Percentiles rank a stretch among this genome's conserved stretches.
These are phyloP conservation scores for Taxidea taxus DNA, from an alignment of 2,113 vertebrate species.

Conservation along the genomic window DNA sequence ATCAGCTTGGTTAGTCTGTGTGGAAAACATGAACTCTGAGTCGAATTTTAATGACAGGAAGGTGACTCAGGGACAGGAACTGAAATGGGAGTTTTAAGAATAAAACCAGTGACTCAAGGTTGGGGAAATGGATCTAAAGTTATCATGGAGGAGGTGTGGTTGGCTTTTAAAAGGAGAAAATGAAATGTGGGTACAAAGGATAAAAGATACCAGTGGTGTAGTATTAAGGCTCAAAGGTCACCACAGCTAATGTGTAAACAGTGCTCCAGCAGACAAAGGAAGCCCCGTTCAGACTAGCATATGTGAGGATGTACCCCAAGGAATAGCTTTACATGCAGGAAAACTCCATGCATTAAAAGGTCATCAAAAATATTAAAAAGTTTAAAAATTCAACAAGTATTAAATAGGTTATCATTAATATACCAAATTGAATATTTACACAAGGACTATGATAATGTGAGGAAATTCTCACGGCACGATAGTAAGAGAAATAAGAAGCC, in stretches of 20 bases:
- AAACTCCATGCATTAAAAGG: neutral
- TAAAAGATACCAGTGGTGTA: neutral
- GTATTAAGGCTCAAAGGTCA: neutral
- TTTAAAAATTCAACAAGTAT: neutral
- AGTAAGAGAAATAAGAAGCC: neutral
- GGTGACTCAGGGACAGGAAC: constrained; percentile 36
- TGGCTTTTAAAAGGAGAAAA: constrained; percentile 17
- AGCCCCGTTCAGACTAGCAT: neutral
- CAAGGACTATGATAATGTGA: neutral
- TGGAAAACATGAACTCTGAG: neutral
- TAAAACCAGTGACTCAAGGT: constrained; percentile 34
- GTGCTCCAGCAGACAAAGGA: neutral
- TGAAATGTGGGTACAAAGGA: neutral
- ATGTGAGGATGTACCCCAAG: neutral
- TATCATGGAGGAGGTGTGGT: neutral
- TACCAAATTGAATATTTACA: neutral
- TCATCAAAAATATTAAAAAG: neutral
- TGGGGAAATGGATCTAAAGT: neutral
- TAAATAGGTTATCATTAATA: neutral
- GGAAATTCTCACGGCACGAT: neutral
- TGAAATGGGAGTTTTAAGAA: constrained; percentile 40
- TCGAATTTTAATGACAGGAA: constrained; percentile 23
- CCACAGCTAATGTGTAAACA: neutral
- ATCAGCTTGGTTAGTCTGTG: neutral
- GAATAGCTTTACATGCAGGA: neutral